Evolutionary conservation across 2,113 vertebrate genomes (phyloP), one percentile per base, ranked within the genome.

Genomic region (Chloropsis cyanopogon): DNA sequence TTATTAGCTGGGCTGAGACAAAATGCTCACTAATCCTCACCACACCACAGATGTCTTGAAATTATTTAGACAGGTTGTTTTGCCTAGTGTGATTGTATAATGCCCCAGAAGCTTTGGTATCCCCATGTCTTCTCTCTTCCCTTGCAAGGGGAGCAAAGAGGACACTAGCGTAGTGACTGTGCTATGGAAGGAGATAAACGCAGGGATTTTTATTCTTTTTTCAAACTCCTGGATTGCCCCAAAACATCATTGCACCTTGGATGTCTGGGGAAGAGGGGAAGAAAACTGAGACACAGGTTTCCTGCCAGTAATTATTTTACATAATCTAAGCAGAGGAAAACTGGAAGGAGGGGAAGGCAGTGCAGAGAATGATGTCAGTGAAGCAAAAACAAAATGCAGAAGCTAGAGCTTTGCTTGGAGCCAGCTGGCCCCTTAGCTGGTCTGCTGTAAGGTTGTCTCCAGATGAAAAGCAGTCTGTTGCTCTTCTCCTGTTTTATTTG

Each of bases 141-240:
- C 41, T 89, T 0, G 0, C 15, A 53, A 33, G 7, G 9, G 24
- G 14, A 81, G 15, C 1, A 1, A 60, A 75, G 29, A 29, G 28
- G n/a, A 71, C 0, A 3, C 11, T 64, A 5, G 0, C 46, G 60
- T 33, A 35, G 25, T 23, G 23, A 28, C 33, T 0, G 0, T 52
- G 25, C 29, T 49, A 24, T 5, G 6, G n/a, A 72, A 86, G 18
- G 23, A 60, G 46, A 25, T 53, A 56, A 91, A 68, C 1, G 0
- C 12, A 25, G 52, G 3, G 23, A 29, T 14, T 61, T 76, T 59
- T 20, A 15, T 59, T 65, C 18, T 60, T 59, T 83, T 53, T 77
- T 12, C 33, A 25, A 4, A 47, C 22, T 54, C 15, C 11, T 59
- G 37, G 14, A 7, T 53, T 86, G 17, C 35, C 26, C 42, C 24